Percentiles rank a stretch among this genome's conserved stretches.
These are phyloP conservation scores for Dipodomys merriami DNA, from an alignment of 2,113 vertebrate species.

Conservation along the genomic window DNA sequence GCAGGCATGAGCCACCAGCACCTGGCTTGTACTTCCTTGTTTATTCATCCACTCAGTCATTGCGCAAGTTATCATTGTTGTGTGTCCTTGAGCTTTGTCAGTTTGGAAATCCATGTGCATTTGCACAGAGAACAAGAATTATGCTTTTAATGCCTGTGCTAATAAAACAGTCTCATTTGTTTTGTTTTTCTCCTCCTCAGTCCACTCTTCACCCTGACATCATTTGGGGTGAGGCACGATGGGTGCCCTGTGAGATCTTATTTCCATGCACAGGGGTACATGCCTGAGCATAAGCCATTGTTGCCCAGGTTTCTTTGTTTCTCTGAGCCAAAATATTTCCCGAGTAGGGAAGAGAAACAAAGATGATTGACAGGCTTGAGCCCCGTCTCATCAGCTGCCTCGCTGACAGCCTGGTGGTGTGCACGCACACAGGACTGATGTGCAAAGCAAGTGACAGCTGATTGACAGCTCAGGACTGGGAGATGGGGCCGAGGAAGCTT, in stretches of 20 bases:
- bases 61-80: constrained; percentile 60
- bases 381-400: constrained; percentile 85
- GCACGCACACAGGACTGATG: constrained; percentile 83
- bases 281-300: constrained; percentile 81
- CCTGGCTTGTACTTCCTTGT: background rate
- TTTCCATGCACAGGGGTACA: constrained; percentile 71
- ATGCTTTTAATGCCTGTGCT: constrained; percentile 8
- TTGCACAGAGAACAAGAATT: constrained; percentile 31
- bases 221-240: constrained; percentile 63
- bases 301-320: constrained; percentile 87
- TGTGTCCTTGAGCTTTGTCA: constrained; percentile 53
- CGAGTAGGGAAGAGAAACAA: constrained; percentile 85
- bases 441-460: constrained; percentile 86
- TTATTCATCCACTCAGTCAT: constrained; percentile 7
- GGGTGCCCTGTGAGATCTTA: constrained; percentile 65
- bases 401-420: constrained; percentile 87
- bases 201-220: background rate
- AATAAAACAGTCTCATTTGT: constrained; percentile 38
- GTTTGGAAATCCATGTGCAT: constrained; percentile 50
- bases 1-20: too few species aligned
- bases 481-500: constrained; percentile 84
- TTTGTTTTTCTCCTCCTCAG: background rate
- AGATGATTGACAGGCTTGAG: constrained; percentile 87
- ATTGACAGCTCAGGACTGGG: constrained; percentile 86
- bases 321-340: constrained; percentile 89